A percentile compares a stretch with the other conserved stretches of the same genome.
Conservation (phyloP, 2,113 vertebrate species). For the Ahaetulla prasina region DNA sequence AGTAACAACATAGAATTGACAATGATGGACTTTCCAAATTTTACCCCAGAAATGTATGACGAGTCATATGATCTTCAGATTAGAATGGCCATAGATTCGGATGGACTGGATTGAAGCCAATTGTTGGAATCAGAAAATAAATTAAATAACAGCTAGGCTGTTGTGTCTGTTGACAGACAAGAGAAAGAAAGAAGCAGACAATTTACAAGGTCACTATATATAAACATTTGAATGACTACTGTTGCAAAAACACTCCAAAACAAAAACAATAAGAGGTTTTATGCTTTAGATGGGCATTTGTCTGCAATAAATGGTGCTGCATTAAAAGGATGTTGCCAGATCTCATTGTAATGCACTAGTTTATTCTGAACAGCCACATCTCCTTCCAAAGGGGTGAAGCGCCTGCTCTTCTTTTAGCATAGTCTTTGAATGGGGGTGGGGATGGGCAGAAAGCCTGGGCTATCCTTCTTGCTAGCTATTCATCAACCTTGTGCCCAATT, state of each 20-base stretch:
- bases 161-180: neutral
- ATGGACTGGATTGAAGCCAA: neutral
- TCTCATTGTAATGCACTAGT: neutral
- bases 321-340: neutral
- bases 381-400: neutral
- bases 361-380: neutral
- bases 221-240: neutral
- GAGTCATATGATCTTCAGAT: neutral
- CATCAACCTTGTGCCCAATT: neutral
- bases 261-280: neutral
- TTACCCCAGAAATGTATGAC: neutral
- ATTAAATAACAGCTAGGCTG: neutral
- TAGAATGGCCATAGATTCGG: neutral
- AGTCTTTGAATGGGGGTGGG: neutral
- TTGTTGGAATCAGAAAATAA: neutral
- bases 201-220: neutral
- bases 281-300: neutral
- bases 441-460: neutral
- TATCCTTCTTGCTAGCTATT: neutral
- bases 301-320: neutral
- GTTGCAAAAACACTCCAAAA: neutral
- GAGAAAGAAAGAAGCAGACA: neutral
- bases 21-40: neutral
- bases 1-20: neutral
- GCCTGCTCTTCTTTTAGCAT: neutral